Base-by-base conservation (phyloP, 2,113 vertebrate genomes). In the Hydrolagus affinis region DNA sequence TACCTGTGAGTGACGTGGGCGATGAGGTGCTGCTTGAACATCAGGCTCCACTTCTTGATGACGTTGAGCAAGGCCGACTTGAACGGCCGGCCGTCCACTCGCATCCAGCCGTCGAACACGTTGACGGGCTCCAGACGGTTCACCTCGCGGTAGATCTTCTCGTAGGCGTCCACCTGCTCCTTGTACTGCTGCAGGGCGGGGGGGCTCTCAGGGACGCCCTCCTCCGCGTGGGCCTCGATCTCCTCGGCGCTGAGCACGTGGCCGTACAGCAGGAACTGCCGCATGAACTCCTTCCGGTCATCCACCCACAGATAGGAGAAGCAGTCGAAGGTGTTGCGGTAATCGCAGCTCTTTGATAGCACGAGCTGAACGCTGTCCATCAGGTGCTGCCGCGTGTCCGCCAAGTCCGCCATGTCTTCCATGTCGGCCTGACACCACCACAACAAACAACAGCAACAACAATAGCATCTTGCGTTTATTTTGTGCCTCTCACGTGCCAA, bases 1-100 rank as follows among this genome's bases (percentile, higher is more conserved):
- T 90, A 97, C 97, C 97, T 98, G 92, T 93, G 91, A 0, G 92
- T 98, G 66, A 99, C 95, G 0, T 94, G 92, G 85, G 96, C 94
- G 11, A 97, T 86, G 0, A 99, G 96, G 86, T 99, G 95, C 89
- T 98, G 96, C 87, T 99, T 99, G 90, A 98, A 98, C 93, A 94
- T 92, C 87, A 96, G 89, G 88, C 97, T 99, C 96, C 97, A 98
- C 87, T 91, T 96, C 88, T 95, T 97, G 78, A 98, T 91, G 76
- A 93, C 86, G 0, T 96, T 97, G 83, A 98, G 91, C 88, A 99
- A 87, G 17, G 95, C 90, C 0, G 86, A 92, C 89, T 96, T 98
- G 88, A 98, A 94, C 73, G 92, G 91, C 0, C 91, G 90, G 0
- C 90, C 91, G 0, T 99, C 95, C 0, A 98, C 90, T 88, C 90